These are phyloP conservation scores for Melipona bicolor DNA, from an alignment of 2,888 invertebrate genomes.

Conservation along the genomic window DNA sequence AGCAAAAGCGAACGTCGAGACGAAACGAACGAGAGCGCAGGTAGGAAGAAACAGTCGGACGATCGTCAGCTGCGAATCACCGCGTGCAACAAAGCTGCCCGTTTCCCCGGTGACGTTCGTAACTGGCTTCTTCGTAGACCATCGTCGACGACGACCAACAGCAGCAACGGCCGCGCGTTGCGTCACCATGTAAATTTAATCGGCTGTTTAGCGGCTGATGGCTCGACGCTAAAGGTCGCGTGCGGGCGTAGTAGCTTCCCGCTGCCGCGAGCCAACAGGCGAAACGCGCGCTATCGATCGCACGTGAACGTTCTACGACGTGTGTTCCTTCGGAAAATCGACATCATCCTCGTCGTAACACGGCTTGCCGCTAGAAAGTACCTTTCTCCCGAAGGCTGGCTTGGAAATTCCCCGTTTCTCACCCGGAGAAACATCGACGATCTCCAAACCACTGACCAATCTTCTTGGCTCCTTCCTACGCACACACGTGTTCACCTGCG, in stretches of 20 bases:
- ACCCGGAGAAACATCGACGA: slow-evolving; percentile 39
- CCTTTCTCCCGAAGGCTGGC: slow-evolving; percentile 52
- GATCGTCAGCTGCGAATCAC: not conserved
- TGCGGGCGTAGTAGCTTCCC: slow-evolving; percentile 16
- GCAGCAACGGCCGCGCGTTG: slow-evolving; percentile 40
- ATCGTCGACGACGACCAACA: slow-evolving; percentile 34
- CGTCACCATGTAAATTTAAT: slow-evolving; percentile 72
- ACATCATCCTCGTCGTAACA: slow-evolving; percentile 13
- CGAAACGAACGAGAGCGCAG: not conserved
- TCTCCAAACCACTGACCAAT: slow-evolving; percentile 48
- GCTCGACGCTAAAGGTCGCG: slow-evolving; percentile 58
- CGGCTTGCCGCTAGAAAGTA: slow-evolving; percentile 30
- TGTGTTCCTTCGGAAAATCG: slow-evolving; percentile 22
- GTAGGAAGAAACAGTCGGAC: not conserved
- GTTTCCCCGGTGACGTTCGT: slow-evolving; percentile 42
- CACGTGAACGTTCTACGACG: not conserved
- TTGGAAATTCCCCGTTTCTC: slow-evolving; percentile 59
- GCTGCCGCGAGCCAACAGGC: not conserved
- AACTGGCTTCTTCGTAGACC: slow-evolving; percentile 49
- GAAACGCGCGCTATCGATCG: slow-evolving; percentile 33
- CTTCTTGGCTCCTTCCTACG: not conserved
- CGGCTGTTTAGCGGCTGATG: slow-evolving; percentile 62
- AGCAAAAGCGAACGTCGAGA: not conserved
- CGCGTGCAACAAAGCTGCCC: slow-evolving; percentile 30
- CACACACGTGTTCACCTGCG: not conserved